Percentiles rank a stretch among this genome's conserved stretches.
phyloP scores from a whole-genome alignment of 2,113 vertebrate species.

The Cricetomys ansorgei region DNA sequence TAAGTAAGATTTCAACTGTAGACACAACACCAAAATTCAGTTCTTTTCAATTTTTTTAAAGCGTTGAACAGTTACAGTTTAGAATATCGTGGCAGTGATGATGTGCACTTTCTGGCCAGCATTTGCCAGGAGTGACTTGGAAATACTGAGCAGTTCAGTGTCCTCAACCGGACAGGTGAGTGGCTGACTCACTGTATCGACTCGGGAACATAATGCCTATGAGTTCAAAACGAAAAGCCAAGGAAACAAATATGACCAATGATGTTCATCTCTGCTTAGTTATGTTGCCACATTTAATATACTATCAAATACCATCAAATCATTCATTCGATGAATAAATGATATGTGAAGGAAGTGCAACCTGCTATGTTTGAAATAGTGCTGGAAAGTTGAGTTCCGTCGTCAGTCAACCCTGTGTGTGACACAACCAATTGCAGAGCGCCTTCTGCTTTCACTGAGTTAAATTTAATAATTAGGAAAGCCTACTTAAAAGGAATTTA shows the following conservation, averaged over 20 bases:
- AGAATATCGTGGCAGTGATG: background rate
- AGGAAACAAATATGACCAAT: background rate
- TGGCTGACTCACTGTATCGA: background rate
- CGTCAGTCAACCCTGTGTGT: background rate
- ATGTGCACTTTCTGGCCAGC: background rate
- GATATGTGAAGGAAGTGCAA: background rate
- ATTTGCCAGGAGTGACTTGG: background rate
- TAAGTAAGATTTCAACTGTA: background rate
- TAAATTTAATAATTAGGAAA: background rate
- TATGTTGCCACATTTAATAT: background rate
- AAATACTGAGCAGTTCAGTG: background rate
- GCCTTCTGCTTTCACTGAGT: background rate
- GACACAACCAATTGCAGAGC: background rate
- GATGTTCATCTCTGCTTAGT: background rate
- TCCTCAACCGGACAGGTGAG: background rate
- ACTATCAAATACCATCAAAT: conserved; percentile 1
- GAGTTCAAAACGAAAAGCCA: background rate
- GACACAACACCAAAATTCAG: background rate
- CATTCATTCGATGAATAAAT: conserved; percentile 10
- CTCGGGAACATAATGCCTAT: background rate
- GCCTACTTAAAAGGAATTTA: background rate
- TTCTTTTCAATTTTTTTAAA: background rate
- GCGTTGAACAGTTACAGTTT: background rate
- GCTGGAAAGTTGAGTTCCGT: background rate
- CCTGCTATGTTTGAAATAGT: background rate